Evolutionary conservation across 2,888 invertebrate genomes (phyloP).

Genomic region (Didymodactylos carnosus): DNA sequence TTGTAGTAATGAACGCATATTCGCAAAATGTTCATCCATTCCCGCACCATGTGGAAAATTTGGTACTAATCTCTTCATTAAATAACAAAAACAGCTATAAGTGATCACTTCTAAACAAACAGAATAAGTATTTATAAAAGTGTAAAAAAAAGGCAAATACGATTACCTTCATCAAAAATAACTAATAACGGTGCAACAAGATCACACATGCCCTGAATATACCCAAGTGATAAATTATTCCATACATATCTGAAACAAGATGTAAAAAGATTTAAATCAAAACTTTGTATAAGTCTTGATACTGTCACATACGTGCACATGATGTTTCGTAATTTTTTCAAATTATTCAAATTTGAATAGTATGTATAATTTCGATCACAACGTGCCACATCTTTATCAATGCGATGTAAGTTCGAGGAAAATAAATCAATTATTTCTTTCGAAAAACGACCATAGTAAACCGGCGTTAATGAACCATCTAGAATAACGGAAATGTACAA

Average conservation of each 20-base stretch:
- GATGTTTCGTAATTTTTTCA: slow-evolving; percentile 73
- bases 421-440: slow-evolving; percentile 23
- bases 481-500: slow-evolving; percentile 21
- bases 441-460: neutral
- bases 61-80: slow-evolving; percentile 71
- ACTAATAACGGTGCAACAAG: slow-evolving; percentile 74
- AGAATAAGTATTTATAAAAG: neutral
- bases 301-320: slow-evolving; percentile 68
- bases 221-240: slow-evolving; percentile 77
- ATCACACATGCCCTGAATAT: slow-evolving; percentile 96
- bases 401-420: slow-evolving; percentile 70
- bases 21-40: slow-evolving; percentile 85
- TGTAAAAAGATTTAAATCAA: neutral
- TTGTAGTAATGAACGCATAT: slow-evolving; percentile 53
- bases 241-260: slow-evolving; percentile 58
- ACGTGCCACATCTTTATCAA: slow-evolving; percentile 83
- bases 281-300: slow-evolving; percentile 17
- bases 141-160: neutral
- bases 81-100: slow-evolving; percentile 68
- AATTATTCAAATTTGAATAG: slow-evolving; percentile 58
- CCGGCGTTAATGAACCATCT: neutral
- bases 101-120: slow-evolving; percentile 51
- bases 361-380: slow-evolving; percentile 85
- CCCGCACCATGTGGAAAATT: slow-evolving; percentile 69
- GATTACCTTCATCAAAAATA: slow-evolving; percentile 57